Base-by-base conservation (phyloP, 2,888 invertebrate species). In the Nasonia oneida region DNA sequence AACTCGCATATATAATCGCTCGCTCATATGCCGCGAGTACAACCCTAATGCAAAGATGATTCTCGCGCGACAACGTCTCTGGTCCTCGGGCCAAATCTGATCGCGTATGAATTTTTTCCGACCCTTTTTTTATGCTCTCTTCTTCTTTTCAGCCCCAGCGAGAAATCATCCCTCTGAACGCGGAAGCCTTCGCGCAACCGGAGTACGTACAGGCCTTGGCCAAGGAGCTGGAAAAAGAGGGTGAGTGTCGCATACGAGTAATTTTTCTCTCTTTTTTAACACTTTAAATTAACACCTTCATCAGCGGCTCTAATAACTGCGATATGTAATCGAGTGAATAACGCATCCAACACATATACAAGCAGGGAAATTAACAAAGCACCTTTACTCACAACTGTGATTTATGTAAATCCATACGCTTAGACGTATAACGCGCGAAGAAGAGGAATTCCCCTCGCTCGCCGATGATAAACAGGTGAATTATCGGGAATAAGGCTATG, bases 111-210 rank as follows among this genome's bases (percentile, higher is more conserved):
- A 42, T 37, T 37, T 37, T 37, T 37, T 4, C 37, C 8, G 10
- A 42, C 39, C 6, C 6, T 42, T 42, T 39, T 39, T 39, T 0
- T n/a, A 4, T 18, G 18, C 5, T 6, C 4, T 2, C 42, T 77
- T 74, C n/a, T 53, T 74, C 71, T 77, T 87, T 80, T 61, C 86
- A 86, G 87, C 61, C 76, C 0, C 82, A 79, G 10, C 74, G 78
- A n/a, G 84, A 83, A 61, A 83, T 76, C 42, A 80, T 81, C 12
- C 61, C 77, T 18, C 10, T 77, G 18, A 86, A 85, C 53, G 47
- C 89, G 33, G 89, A 89, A 39, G 79, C 81, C 15, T 86, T 84
- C 64, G 23, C 81, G 33, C 85, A 82, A 14, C 81, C 87, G 18
- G 87, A 80, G 12, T 87, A 85, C 14, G 64, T 85, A 2, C 84